Conservation (phyloP, 2,888 invertebrate genomes). For the Tenodera sinensis region DNA sequence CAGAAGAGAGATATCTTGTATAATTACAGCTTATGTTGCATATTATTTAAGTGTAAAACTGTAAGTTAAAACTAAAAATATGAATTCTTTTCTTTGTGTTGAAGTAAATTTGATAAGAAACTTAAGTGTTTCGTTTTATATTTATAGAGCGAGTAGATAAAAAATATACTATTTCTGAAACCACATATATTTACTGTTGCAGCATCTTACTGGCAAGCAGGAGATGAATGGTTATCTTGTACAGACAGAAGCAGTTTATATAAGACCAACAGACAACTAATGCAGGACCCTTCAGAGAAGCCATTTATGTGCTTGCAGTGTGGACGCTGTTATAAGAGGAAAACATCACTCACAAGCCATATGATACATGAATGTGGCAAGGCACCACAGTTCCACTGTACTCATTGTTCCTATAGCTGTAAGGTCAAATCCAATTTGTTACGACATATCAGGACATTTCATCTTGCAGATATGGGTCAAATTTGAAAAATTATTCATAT, state of each 20-base stretch:
- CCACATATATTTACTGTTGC: neutral
- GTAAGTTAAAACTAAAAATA: too few relatives aligned
- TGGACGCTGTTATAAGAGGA: conserved; percentile 20
- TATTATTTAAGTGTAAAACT: too few relatives aligned
- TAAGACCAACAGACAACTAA: neutral
- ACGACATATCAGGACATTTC: conserved; percentile 40
- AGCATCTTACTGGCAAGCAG: neutral
- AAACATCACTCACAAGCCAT: conserved; percentile 16
- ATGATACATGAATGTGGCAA: conserved; percentile 35
- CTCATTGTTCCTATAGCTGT: conserved; percentile 39
- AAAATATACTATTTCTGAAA: neutral
- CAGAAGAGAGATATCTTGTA: too few relatives aligned
- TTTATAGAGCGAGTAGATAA: too few relatives aligned
- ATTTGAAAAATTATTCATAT: neutral
- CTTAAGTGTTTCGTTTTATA: too few relatives aligned
- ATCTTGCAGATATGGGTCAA: conserved; percentile 35
- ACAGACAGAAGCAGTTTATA: neutral
- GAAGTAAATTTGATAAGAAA: too few relatives aligned
- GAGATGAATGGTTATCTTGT: neutral
- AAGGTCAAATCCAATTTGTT: conserved; percentile 40
- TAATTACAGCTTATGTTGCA: too few relatives aligned
- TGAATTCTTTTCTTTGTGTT: too few relatives aligned
- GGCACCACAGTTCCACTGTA: conserved; percentile 41
- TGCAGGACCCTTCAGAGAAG: neutral
- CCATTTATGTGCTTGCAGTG: conserved; percentile 17